These are phyloP conservation scores for Ennomos erosarius DNA, from an alignment of 2,888 invertebrate species.

Conservation along the genomic window DNA sequence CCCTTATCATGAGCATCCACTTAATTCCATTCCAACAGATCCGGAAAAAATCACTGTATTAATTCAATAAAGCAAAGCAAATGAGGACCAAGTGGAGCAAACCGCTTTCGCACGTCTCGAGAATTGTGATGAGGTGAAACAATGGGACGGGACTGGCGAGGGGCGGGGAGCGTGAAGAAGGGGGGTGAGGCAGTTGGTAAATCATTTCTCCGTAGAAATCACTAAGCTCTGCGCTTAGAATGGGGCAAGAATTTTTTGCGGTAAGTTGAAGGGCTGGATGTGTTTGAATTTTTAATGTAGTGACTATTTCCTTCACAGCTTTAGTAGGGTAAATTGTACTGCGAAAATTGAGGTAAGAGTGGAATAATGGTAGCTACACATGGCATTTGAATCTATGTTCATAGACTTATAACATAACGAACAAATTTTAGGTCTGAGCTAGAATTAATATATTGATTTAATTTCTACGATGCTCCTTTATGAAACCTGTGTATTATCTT, in stretches of 20 bases:
- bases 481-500: no score
- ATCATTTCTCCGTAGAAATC: constrained; percentile 63
- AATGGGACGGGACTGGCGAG: constrained; percentile 48
- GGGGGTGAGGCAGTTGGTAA: constrained; percentile 54
- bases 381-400: no score
- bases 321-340: no score
- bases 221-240: constrained; percentile 54
- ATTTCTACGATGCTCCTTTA: no score
- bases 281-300: not conserved
- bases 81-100: constrained; percentile 38
- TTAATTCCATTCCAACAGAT: constrained; percentile 12
- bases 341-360: no score
- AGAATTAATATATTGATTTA: no score
- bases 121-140: constrained; percentile 68
- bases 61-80: constrained; percentile 30
- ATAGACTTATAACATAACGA: no score
- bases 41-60: constrained; percentile 25
- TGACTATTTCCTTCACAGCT: no score
- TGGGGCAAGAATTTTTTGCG: constrained; percentile 27
- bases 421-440: no score
- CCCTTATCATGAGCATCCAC: constrained; percentile 1
- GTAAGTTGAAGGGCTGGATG: constrained; percentile 4
- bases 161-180: constrained; percentile 41
- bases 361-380: no score
- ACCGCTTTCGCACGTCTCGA: constrained; percentile 50